Base-by-base conservation (phyloP, 2,888 invertebrate genomes). In the Chymomyza fuscimana region DNA sequence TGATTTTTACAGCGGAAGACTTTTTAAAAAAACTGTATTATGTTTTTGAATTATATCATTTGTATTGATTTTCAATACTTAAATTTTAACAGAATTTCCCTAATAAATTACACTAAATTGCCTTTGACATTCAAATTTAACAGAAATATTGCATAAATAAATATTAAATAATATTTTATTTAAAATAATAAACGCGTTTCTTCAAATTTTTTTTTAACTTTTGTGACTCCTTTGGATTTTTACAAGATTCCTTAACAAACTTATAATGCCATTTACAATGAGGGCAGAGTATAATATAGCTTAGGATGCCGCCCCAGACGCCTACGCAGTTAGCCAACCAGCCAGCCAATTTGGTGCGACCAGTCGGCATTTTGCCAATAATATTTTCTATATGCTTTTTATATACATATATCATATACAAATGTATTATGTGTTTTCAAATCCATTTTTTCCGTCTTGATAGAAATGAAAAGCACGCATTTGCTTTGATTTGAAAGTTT, bases 291-390 rank as follows among this genome's bases (percentile, higher is more conserved):
- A 12, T 46, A 46, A 46, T 10, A 12, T 9, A 40, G 12, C 12
- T 12, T 12, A 12, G 12, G 12, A 12, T 12, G 70, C 61, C 56
- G 67, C 59, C 68, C 68, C 54, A 32, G 58, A 50, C 54, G 54
- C 54, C 58, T 32, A 15, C 25, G 29, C 25, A 58, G 58, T 22
- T 9, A 16, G 19, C 22, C 19, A 58, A 15, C 58, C 56, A 56
- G 54, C 52, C 67, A 74, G 72, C 61, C 78, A 78, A 70, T 72
- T 69, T 70, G 65, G 51, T 19, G 59, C 59, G 50, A 52, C 54
- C 60, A 52, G 32, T 65, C 32, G 81, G 81, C 81, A 76, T 54
- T 67, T 67, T 73, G 81, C 81, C 81, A 81, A 81, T 80, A 80
- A 77, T 79, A 81, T 81, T 22, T 80, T 80, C 12, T 80, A 80